Conservation (phyloP, 1,140 invertebrate genomes). For the Eumeta japonica region DNA sequence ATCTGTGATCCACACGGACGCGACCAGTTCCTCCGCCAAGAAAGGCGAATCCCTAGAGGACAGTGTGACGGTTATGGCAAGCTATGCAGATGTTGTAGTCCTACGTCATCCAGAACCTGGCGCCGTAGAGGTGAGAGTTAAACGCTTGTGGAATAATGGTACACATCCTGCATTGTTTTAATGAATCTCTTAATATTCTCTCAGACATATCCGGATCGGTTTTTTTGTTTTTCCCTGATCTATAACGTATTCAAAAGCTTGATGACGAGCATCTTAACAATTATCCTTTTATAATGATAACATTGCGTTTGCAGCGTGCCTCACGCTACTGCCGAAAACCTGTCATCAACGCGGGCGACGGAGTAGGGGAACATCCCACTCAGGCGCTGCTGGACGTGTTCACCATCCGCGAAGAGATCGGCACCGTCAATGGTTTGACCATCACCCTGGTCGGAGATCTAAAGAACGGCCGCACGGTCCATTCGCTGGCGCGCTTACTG, state of each 20-base stretch:
- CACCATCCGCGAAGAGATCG: conserved; percentile 97
- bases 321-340: conserved; percentile 81
- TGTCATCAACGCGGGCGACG: conserved; percentile 97
- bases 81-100: conserved; percentile 90
- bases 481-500: conserved; percentile 89
- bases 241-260: too few species aligned
- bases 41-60: conserved; percentile 97
- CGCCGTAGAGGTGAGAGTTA: conserved; percentile 81
- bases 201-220: too few species aligned
- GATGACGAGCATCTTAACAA: conserved; percentile 5
- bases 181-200: too few species aligned
- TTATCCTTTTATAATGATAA: too few species aligned
- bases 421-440: conserved; percentile 94
- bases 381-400: conserved; percentile 97
- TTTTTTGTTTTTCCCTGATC: too few species aligned
- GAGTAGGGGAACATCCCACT: conserved; percentile 96
- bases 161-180: conserved; percentile 4
- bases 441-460: conserved; percentile 95
- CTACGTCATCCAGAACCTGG: conserved; percentile 90
- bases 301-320: conserved; percentile 74
- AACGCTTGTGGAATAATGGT: too few species aligned
- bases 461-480: conserved; percentile 96
- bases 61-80: conserved; percentile 80
- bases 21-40: conserved; percentile 85
- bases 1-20: conserved; percentile 85